Conservation (phyloP, 2,113 vertebrate genomes). For the Siniperca knerii region DNA sequence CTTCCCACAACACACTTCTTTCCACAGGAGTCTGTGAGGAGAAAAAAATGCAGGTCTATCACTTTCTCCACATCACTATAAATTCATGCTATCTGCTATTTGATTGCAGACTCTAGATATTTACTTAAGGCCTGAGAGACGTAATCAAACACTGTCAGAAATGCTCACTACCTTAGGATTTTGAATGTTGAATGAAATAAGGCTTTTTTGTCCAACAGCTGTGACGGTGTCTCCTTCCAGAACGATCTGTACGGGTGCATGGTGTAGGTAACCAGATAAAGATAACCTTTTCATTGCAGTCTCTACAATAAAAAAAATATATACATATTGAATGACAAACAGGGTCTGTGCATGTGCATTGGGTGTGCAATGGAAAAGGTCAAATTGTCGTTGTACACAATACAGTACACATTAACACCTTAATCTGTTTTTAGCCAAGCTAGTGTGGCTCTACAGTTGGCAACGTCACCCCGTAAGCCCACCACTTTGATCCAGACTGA, state of each 20-base stretch:
- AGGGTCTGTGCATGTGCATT: neutral
- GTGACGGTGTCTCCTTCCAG: neutral
- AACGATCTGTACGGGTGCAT: conserved; percentile 37
- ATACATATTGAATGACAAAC: neutral
- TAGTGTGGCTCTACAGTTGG: neutral
- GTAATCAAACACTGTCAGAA: neutral
- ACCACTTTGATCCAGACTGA: neutral
- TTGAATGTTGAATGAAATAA: conserved; percentile 50
- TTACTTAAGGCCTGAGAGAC: too few relatives aligned
- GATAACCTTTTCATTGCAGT: neutral
- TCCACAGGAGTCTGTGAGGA: conserved; percentile 39
- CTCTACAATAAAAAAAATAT: conserved; percentile 26
- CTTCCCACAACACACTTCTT: neutral
- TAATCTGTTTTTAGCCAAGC: neutral
- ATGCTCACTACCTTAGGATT: conserved; percentile 15
- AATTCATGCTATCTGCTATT: neutral
- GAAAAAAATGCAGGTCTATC: neutral
- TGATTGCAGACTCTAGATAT: neutral
- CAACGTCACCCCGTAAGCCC: too few relatives aligned
- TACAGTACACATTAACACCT: neutral
- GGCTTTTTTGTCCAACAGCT: conserved; percentile 18
- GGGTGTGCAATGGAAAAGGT: rapidly evolving
- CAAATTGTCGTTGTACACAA: neutral
- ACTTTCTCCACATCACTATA: rapidly evolving
- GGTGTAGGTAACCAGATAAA: neutral